Conservation (phyloP, 2,797 vertebrate genomes). For the Cercopithecus diana region DNA sequence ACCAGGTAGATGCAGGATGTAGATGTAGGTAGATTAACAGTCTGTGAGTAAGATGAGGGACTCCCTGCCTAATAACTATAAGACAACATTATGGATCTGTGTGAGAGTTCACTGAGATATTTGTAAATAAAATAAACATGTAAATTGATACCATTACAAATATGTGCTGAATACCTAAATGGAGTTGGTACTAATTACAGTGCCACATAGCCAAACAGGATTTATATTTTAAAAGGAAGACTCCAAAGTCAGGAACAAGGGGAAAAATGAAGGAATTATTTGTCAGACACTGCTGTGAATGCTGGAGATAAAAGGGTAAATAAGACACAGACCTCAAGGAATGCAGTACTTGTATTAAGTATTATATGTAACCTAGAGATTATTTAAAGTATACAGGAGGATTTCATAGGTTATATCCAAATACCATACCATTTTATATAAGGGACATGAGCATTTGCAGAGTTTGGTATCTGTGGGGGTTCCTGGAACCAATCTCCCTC, state of each 20-base stretch:
- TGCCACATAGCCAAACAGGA: background rate
- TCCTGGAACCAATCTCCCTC: background rate
- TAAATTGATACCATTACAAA: background rate
- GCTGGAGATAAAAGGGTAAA: background rate
- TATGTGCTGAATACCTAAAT: background rate
- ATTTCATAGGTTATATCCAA: background rate
- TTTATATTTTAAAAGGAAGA: slow-evolving; percentile 14
- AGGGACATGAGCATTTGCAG: background rate
- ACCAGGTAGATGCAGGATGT: background rate
- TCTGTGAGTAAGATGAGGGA: background rate
- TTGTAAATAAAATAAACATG: background rate
- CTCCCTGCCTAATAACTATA: background rate
- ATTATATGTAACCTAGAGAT: background rate
- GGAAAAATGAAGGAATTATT: background rate
- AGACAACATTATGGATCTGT: background rate
- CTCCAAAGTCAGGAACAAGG: background rate
- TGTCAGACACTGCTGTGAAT: background rate
- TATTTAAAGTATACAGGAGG: background rate
- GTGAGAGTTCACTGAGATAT: background rate
- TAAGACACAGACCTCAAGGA: background rate
- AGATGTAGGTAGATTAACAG: background rate
- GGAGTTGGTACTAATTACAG: background rate
- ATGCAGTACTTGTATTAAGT: background rate
- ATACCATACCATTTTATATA: background rate
- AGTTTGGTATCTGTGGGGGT: background rate